These are phyloP conservation scores for Gonocerus acuteangulatus DNA, from an alignment of 2,888 invertebrate species.

Conservation along the genomic window DNA sequence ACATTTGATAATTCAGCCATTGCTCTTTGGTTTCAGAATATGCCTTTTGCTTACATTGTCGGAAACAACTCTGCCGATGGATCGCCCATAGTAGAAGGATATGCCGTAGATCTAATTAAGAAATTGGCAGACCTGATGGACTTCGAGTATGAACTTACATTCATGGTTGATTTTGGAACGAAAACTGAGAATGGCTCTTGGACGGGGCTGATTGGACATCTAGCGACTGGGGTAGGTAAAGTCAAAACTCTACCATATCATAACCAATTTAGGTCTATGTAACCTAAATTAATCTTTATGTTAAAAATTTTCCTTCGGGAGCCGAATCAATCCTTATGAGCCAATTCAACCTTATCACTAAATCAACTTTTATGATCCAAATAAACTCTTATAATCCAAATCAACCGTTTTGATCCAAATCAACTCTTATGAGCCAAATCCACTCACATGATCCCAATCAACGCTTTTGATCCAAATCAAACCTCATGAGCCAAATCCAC, in stretches of 20 bases:
- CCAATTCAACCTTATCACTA: no score
- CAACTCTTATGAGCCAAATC: no score
- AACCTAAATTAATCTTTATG: background rate
- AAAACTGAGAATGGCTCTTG: constrained; percentile 61
- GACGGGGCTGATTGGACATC: constrained; percentile 77
- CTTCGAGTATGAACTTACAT: constrained; percentile 66
- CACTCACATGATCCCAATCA: no score
- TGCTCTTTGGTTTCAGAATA: background rate
- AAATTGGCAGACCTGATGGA: constrained; percentile 62
- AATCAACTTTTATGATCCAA: no score
- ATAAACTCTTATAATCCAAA: no score
- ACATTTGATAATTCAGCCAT: no score
- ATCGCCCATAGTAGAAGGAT: constrained; percentile 62
- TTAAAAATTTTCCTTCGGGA: no score
- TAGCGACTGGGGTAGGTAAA: constrained; percentile 62
- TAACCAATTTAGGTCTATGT: background rate
- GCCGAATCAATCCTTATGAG: no score
- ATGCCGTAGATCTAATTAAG: constrained; percentile 72
- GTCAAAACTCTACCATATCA: background rate
- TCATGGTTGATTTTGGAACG: constrained; percentile 61
- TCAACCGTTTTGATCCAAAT: no score
- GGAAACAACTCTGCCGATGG: constrained; percentile 46
- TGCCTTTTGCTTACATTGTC: background rate
- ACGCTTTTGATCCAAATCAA: no score
- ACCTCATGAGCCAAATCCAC: no score